Percentiles rank a stretch among this genome's conserved stretches.
These are phyloP conservation scores for Drosophila guanche DNA, from an alignment of 1,140 invertebrate genomes.

Conservation along the genomic window DNA sequence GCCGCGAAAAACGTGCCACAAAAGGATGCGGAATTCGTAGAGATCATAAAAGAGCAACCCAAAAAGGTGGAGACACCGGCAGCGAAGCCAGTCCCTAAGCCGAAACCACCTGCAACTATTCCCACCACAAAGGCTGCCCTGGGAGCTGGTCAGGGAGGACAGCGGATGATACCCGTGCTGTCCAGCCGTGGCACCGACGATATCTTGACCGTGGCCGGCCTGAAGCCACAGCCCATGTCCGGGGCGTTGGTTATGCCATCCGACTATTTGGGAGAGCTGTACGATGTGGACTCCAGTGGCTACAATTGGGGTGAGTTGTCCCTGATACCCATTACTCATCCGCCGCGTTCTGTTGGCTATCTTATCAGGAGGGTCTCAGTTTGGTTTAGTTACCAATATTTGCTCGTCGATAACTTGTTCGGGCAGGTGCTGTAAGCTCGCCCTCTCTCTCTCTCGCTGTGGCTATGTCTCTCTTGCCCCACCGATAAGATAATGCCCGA, in stretches of 20 bases:
- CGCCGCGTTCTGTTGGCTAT: slow-evolving; percentile 53
- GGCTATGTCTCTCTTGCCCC: slow-evolving; percentile 10
- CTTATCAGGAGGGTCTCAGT: slow-evolving; percentile 57
- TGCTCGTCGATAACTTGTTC: slow-evolving; percentile 75
- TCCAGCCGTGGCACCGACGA: slow-evolving; percentile 67
- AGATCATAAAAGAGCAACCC: slow-evolving; percentile 21
- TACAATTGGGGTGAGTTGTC: slow-evolving; percentile 79
- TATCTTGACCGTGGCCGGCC: slow-evolving; percentile 58
- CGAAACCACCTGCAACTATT: slow-evolving; percentile 11
- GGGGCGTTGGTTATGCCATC: slow-evolving; percentile 62
- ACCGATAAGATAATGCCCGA: slow-evolving; percentile 64
- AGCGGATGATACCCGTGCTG: slow-evolving; percentile 43
- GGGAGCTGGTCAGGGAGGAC: neutral
- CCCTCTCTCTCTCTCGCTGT: neutral
- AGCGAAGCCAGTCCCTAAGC: slow-evolving; percentile 10
- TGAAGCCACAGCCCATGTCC: slow-evolving; percentile 58
- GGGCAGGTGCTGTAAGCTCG: slow-evolving; percentile 45
- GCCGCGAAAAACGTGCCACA: no score
- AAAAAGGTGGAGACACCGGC: slow-evolving; percentile 31
- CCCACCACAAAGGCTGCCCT: slow-evolving; percentile 14
- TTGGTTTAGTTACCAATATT: slow-evolving; percentile 69
- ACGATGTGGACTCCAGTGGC: slow-evolving; percentile 66
- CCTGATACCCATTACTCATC: slow-evolving; percentile 64
- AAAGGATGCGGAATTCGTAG: slow-evolving; percentile 15
- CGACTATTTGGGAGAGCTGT: slow-evolving; percentile 74